phyloP scores from a whole-genome alignment of 1,140 invertebrate genomes.

The Leptinotarsa lineolata region DNA sequence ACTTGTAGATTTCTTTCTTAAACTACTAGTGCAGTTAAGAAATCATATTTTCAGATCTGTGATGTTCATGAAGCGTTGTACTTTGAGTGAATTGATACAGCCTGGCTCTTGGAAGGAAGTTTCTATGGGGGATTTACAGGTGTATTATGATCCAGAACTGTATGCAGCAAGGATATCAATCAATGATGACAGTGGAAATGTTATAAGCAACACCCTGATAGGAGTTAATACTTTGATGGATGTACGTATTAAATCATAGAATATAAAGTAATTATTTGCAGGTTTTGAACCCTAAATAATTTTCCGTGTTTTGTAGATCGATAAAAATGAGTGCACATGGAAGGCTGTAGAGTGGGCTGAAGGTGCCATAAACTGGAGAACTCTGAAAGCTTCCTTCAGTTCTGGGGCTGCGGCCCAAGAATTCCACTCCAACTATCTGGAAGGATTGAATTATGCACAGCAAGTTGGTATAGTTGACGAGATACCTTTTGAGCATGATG shows the following conservation, averaged over 20 bases:
- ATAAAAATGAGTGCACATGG: slow-evolving; percentile 49
- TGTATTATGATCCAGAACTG: slow-evolving; percentile 50
- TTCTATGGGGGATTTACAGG: slow-evolving; percentile 41
- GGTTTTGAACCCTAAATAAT: no score
- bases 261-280: no score
- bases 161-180: slow-evolving; percentile 47
- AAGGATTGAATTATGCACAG: slow-evolving; percentile 50
- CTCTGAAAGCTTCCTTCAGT: slow-evolving; percentile 47
- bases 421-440: slow-evolving; percentile 49
- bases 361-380: slow-evolving; percentile 35
- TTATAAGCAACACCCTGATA: slow-evolving; percentile 49
- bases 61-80: slow-evolving; percentile 44
- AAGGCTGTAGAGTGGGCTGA: slow-evolving; percentile 47
- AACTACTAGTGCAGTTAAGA: background rate
- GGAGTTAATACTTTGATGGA: slow-evolving; percentile 49
- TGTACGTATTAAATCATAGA: slow-evolving; percentile 34
- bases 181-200: slow-evolving; percentile 37
- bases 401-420: slow-evolving; percentile 41
- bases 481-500: slow-evolving; percentile 29
- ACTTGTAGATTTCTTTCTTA: no score
- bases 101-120: slow-evolving; percentile 42
- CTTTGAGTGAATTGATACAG: slow-evolving; percentile 41
- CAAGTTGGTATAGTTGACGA: slow-evolving; percentile 43
- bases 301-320: slow-evolving; percentile 36
- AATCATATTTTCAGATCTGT: slow-evolving; percentile 35